Conservation (phyloP, 2,797 vertebrate genomes). For the Pelobates cultripes region DNA sequence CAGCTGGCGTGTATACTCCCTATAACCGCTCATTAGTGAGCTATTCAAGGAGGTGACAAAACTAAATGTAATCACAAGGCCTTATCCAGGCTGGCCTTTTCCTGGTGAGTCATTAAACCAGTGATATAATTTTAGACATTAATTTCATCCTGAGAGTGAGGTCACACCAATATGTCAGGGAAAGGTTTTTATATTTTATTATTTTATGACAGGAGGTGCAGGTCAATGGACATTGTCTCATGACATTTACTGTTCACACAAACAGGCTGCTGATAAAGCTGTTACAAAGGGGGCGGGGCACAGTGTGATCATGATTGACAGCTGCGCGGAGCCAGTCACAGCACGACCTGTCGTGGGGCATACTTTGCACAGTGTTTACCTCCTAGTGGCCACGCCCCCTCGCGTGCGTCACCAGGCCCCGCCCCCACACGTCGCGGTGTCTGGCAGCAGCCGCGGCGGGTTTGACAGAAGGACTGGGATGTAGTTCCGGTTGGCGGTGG, state of each 20-base stretch:
- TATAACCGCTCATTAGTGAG: too few relatives aligned
- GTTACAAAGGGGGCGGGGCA: background rate
- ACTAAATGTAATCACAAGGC: too few relatives aligned
- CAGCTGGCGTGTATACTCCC: too few relatives aligned
- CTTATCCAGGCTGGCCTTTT: background rate
- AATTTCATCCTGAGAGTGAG: too few relatives aligned
- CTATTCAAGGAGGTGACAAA: too few relatives aligned
- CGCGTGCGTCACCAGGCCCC: too few relatives aligned
- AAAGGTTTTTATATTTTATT: too few relatives aligned
- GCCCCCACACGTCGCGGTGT: constrained; percentile 3
- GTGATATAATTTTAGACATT: too few relatives aligned
- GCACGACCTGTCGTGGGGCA: background rate
- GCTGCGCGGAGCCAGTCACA: background rate
- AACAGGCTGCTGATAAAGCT: background rate
- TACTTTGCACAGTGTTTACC: background rate
- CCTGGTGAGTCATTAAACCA: background rate
- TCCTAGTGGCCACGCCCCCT: background rate
- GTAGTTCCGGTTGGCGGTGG: constrained; percentile 2
- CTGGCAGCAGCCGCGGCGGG: constrained; percentile 17
- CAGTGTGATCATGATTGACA: background rate
- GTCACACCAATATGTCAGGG: too few relatives aligned
- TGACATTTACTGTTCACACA: too few relatives aligned
- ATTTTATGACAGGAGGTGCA: too few relatives aligned
- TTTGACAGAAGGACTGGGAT: constrained; percentile 35
- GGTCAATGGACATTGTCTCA: too few relatives aligned